These are phyloP conservation scores for Corythornis vintsioides DNA, from an alignment of 2,113 vertebrate genomes.

Conservation along the genomic window DNA sequence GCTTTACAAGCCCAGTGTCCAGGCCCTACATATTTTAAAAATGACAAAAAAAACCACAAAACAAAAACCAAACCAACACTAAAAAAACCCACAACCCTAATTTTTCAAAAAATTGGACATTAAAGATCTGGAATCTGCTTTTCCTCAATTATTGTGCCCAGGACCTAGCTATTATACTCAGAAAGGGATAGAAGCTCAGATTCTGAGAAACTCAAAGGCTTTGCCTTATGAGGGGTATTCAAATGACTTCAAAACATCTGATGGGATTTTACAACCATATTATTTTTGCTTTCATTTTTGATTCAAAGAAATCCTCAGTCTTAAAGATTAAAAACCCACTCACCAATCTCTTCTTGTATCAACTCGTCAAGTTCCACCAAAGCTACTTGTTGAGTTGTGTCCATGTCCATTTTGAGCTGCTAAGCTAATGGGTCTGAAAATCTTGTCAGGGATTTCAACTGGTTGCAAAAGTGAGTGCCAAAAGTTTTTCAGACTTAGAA, in stretches of 20 bases:
- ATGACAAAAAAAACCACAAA: no score
- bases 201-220: background rate
- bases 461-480: background rate
- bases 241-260: background rate
- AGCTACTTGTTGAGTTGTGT: background rate
- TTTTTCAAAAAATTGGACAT: background rate
- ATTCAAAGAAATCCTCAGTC: background rate
- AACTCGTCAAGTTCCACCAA: background rate
- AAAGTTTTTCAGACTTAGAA: background rate
- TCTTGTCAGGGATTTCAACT: background rate
- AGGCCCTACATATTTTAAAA: background rate
- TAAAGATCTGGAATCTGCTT: background rate
- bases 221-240: background rate
- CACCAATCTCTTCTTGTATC: background rate
- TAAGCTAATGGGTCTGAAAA: background rate
- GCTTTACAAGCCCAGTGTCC: background rate
- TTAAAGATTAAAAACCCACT: background rate
- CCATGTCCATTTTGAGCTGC: background rate
- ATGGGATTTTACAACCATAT: background rate
- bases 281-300: constrained; percentile 17
- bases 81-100: no score
- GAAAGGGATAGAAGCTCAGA: background rate
- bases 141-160: background rate
- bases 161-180: background rate
- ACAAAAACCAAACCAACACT: background rate